Conservation (phyloP, 1,140 invertebrate species). For the Cotesia glomerata region DNA sequence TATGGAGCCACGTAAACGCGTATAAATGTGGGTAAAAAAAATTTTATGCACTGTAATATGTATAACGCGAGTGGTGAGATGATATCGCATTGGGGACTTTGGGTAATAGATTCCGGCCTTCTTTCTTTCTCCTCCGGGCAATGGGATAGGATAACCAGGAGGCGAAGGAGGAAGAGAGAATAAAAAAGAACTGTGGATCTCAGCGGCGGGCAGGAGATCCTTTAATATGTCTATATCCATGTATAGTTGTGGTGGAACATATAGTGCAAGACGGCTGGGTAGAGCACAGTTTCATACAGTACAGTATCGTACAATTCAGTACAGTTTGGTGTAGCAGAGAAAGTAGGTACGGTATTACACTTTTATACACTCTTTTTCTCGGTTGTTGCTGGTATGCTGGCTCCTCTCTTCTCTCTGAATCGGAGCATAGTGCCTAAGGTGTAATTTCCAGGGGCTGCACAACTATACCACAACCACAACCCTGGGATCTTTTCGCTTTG, state of each 20-base stretch:
- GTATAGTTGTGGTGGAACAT: not conserved
- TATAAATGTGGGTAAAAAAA: constrained; percentile 7
- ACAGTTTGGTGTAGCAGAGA: too few species aligned
- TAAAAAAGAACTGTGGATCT: not conserved
- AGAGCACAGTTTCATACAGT: too few species aligned
- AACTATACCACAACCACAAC: not conserved
- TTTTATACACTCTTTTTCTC: constrained; percentile 2
- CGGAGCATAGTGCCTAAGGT: not conserved
- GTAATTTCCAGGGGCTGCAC: constrained; percentile 13
- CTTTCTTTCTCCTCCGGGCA: not conserved
- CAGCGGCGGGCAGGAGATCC: not conserved
- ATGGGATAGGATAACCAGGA: not conserved
- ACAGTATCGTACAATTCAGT: too few species aligned
- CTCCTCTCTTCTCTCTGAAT: not conserved
- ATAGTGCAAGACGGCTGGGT: too few species aligned
- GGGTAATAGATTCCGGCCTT: constrained; percentile 33
- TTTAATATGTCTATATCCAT: not conserved
- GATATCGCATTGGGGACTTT: constrained; percentile 28
- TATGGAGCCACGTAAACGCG: not conserved
- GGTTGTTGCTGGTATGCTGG: not conserved
- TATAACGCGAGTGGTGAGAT: constrained; percentile 32
- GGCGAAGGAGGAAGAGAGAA: not conserved
- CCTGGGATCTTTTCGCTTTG: constrained; percentile 1
- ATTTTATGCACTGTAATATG: constrained; percentile 39
- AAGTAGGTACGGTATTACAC: not conserved